Conservation (phyloP, 2,113 vertebrate species). For the Addax nasomaculatus region DNA sequence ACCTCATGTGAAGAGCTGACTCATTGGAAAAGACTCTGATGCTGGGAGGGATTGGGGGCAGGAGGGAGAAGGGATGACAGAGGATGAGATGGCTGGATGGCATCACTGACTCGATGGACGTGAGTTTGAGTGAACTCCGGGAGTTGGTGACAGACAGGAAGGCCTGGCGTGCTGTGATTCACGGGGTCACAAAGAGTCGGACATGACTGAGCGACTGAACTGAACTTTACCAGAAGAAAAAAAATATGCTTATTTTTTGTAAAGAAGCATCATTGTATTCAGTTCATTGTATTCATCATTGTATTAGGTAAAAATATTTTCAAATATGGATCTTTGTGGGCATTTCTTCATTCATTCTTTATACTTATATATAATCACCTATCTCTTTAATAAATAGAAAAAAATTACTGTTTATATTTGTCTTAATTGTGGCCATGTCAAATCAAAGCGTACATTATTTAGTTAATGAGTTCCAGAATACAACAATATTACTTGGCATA, state of each 20-base stretch:
- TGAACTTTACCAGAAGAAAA: no score
- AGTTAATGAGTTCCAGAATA: neutral
- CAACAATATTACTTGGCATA: neutral
- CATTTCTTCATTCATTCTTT: neutral
- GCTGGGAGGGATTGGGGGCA: no score
- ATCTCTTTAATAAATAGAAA: neutral
- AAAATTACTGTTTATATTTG: neutral
- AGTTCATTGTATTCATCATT: neutral
- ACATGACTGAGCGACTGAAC: no score
- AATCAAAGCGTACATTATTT: neutral
- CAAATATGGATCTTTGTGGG: neutral
- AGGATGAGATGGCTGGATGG: no score
- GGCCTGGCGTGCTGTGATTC: no score
- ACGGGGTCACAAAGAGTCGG: accelerated
- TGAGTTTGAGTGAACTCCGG: no score
- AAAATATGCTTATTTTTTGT: neutral
- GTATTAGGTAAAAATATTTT: neutral
- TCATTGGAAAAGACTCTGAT: no score
- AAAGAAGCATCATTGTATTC: neutral
- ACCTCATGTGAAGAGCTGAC: no score
- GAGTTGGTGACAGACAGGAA: no score
- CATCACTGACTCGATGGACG: no score
- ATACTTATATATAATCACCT: neutral
- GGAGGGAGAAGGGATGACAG: no score
- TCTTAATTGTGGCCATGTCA: neutral